These are phyloP conservation scores for Bothrops jararaca DNA, from an alignment of 2,113 vertebrate genomes.

Conservation along the genomic window DNA sequence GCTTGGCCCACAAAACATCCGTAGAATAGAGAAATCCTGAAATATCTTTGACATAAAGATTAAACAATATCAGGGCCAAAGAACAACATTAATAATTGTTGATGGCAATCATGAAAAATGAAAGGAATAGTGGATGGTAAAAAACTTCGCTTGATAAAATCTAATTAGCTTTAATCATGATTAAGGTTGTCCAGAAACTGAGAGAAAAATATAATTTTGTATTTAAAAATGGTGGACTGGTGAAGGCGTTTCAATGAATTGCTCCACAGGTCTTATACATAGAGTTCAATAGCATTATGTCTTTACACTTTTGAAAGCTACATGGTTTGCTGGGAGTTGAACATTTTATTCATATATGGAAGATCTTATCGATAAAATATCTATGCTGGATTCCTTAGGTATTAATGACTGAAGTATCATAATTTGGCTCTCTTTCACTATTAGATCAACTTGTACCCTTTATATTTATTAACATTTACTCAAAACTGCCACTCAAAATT, in stretches of 20 bases:
- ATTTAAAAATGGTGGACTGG: background rate
- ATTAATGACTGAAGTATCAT: background rate
- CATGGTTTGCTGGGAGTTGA: background rate
- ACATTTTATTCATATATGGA: conserved; percentile 10
- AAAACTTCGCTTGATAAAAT: background rate
- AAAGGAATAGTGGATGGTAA: background rate
- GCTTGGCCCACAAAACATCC: background rate
- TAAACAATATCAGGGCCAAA: background rate
- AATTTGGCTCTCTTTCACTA: conserved; percentile 8
- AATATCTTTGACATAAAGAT: no score
- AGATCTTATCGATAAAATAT: background rate
- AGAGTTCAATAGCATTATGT: background rate
- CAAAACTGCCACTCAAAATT: background rate
- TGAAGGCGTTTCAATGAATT: background rate
- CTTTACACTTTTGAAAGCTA: background rate
- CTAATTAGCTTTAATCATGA: background rate
- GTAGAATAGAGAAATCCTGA: no score
- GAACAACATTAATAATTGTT: background rate
- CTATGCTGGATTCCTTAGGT: background rate
- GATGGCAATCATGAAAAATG: background rate
- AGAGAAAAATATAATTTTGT: background rate
- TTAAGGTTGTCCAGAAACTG: background rate
- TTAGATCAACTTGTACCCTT: conserved; percentile 28
- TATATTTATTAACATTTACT: conserved; percentile 2
- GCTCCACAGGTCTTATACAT: background rate